These are phyloP conservation scores for Lytechinus variegatus DNA, from an alignment of 35 echinoderm and acorn worm species.

Conservation along the genomic window DNA sequence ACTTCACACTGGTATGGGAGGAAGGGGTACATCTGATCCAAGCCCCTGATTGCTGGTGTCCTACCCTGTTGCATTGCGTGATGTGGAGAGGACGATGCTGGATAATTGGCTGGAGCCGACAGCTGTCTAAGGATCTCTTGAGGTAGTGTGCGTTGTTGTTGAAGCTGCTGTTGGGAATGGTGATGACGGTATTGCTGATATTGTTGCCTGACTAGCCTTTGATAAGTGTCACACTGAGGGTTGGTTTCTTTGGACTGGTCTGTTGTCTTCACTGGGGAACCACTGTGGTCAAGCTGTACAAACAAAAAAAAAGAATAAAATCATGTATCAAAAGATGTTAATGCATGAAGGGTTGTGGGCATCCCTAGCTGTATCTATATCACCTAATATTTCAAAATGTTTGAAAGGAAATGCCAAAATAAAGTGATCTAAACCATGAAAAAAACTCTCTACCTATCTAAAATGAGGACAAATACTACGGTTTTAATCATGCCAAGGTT, in stretches of 20 bases:
- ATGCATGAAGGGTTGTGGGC: background rate
- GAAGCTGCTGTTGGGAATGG: conserved; percentile 28
- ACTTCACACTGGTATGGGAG: conserved; percentile 46
- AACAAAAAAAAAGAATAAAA: background rate
- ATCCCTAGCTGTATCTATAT: background rate
- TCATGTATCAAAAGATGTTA: background rate
- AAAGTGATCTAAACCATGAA: too few species aligned
- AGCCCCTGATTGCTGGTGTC: background rate
- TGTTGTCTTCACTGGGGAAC: background rate
- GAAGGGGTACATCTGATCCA: conserved; percentile 22
- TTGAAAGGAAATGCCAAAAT: too few species aligned
- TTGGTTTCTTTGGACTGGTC: conserved; percentile 16
- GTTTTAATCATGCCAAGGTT: background rate
- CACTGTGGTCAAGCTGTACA: background rate
- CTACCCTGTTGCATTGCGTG: conserved; percentile 13
- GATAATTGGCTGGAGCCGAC: conserved; percentile 13
- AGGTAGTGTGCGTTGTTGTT: conserved; percentile 47
- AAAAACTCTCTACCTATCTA: too few species aligned
- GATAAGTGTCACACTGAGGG: conserved; percentile 20
- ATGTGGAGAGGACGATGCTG: background rate
- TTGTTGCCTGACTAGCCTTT: conserved; percentile 31
- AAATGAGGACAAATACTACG: background rate
- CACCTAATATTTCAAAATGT: too few species aligned
- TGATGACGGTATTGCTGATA: conserved; percentile 36
- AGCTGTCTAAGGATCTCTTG: conserved; percentile 30